Evolutionary conservation across 2,888 invertebrate genomes (phyloP), one percentile per base, ranked within the genome.

Genomic region (Pinctada fucata): DNA sequence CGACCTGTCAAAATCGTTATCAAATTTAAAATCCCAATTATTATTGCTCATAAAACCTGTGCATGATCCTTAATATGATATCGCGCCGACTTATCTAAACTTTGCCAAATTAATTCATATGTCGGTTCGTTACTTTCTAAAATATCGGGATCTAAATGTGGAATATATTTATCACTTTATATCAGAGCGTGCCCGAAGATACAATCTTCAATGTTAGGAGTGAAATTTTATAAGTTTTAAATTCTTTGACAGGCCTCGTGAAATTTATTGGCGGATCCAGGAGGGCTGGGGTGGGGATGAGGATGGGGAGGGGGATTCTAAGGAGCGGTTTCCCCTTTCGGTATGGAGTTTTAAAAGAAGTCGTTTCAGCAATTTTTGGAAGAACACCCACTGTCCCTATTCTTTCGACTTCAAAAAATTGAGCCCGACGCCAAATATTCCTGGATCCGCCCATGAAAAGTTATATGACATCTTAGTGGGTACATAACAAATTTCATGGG

Each of bases 81-180:
- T 68, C 68, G 47, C 45, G 10, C 13, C 31, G 31, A 68, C 47
- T 68, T 10, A 68, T 68, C 48, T 68, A 68, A 68, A 68, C 68
- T 68, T 68, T 68, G 48, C 47, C 68, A 68, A 68, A 68, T 68
- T 68, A 68, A 68, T 68, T 68, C 68, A 68, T 68, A 68, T 45
- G 68, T 47, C 10, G 68, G 68, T 3, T 68, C 47, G 68, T 31
- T 45, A 68, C 68, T 68, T 68, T 68, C 68, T 68, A 68, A 47
- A 45, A 45, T 68, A 47, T 45, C 68, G 68, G 58, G 68, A 31
- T 68, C 16, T 68, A 47, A 31, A 68, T 68, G 5, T 13, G 3
- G 16, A 47, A 45, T 68, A 68, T 45, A 45, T 31, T 68, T 68
- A 68, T 47, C 68, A 68, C 68, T 45, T 45, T 45, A 47, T 68